Evolutionary conservation across 2,113 vertebrate species (phyloP).

Genomic region (Leiothrix lutea): DNA sequence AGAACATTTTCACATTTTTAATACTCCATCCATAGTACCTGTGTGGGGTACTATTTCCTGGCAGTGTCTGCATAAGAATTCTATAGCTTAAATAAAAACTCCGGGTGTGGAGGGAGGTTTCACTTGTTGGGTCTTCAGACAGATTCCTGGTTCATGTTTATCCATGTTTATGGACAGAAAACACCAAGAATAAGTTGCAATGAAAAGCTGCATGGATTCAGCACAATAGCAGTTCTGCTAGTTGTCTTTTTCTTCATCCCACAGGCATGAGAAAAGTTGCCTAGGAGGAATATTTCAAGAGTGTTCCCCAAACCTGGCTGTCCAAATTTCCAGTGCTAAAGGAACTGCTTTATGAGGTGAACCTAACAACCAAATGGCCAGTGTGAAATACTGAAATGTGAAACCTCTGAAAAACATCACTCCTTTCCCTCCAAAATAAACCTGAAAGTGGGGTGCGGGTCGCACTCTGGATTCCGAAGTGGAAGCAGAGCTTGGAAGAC

Average conservation of each 20-base stretch:
- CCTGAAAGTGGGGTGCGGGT: rapidly evolving
- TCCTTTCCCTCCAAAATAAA: not conserved
- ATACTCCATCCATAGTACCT: not conserved
- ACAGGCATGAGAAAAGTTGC: constrained; percentile 40
- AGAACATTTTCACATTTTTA: not conserved
- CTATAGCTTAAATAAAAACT: not conserved
- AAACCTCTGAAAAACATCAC: not conserved
- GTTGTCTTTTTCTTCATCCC: not conserved
- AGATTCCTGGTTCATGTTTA: not conserved
- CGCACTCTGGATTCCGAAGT: not conserved
- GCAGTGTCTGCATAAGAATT: not conserved
- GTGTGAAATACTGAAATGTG: not conserved
- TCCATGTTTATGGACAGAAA: not conserved
- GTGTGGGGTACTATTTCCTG: not conserved
- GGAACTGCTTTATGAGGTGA: not conserved
- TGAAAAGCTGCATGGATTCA: not conserved
- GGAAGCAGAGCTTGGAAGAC: not conserved
- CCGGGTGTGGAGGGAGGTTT: not conserved
- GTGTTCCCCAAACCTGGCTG: not conserved
- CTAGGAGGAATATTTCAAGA: not conserved
- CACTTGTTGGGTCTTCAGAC: not conserved
- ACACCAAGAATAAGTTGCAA: not conserved
- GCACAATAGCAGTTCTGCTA: not conserved
- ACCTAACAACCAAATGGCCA: not conserved
- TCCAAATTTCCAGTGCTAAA: not conserved